Percentiles rank a stretch among this genome's conserved stretches.
Evolutionary conservation across 1,140 invertebrate species (phyloP).

Genomic region (Antheraea mylitta): DNA sequence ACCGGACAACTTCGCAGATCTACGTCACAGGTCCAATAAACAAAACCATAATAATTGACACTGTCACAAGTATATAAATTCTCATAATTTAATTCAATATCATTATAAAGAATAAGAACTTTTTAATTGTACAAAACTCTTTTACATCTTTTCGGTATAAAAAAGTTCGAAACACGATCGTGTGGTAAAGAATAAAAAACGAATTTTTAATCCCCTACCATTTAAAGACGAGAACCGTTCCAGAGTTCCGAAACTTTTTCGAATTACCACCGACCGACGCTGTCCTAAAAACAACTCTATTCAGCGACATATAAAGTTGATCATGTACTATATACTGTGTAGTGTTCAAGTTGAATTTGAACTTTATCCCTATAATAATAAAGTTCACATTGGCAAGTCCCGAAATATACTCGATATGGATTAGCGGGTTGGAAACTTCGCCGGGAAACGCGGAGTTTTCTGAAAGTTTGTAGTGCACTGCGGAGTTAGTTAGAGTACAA

Average conservation of each 20-base stretch:
- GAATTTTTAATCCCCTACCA: not conserved
- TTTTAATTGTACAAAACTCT: not conserved
- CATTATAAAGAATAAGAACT: not conserved
- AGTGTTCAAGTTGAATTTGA: constrained; percentile 6
- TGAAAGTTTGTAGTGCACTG: constrained; percentile 44
- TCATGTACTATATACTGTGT: not conserved
- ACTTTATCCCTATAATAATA: not conserved
- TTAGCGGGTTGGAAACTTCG: constrained; percentile 33
- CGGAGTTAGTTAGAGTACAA: constrained; percentile 35
- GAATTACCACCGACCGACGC: not conserved
- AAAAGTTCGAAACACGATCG: constrained; percentile 11
- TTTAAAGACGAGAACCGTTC: constrained; percentile 12
- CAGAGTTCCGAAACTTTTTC: constrained; percentile 9
- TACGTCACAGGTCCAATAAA: no score
- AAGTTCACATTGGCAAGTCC: not conserved
- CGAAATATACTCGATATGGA: constrained; percentile 36
- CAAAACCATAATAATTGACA: no score
- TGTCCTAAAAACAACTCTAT: not conserved
- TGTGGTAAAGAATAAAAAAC: constrained; percentile 7
- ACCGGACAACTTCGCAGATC: no score
- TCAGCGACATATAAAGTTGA: not conserved
- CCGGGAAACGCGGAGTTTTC: constrained; percentile 21
- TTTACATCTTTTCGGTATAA: constrained; percentile 4
- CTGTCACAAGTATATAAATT: not conserved
- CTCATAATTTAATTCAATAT: not conserved